Base-by-base conservation (phyloP, 2,888 invertebrate species). In the Acleris holmiana region DNA sequence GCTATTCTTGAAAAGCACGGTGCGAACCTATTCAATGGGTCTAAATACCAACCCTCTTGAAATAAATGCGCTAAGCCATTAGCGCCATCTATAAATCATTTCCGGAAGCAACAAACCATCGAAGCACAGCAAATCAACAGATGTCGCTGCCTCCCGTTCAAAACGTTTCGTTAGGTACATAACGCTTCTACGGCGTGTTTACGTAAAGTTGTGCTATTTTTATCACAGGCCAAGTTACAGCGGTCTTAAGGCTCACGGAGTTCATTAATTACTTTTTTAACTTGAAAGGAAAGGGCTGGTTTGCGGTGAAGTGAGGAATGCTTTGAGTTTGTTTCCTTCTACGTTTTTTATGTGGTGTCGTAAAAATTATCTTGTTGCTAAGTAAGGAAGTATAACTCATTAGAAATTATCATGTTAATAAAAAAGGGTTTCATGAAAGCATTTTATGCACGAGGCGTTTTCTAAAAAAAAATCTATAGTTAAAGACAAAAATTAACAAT, bases 261-360 rank as follows among this genome's bases (percentile, higher is more conserved):
- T 85, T 82, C 84, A 86, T 87, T 86, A 87, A 86, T 86, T 85
- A 85, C 79, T 82, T 86, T 82, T 85, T 85, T 80, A 79, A 79
- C 80, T 79, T 73, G 71, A 76, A 80, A 81, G 79, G 76, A 79
- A 76, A 77, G 77, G 76, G 76, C 75, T 75, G 74, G 57, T 70
- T 60, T 67, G 67, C 68, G 71, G 66, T 62, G 67, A 65, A 62
- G 67, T 66, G 70, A 68, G 61, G 65, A 66, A 66, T 61, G 62
- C 66, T 69, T 70, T 68, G 69, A 65, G 59, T 57, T 67, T 53
- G 53, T 64, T 59, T 64, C 64, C 53, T 59, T 59, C 58, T 48
- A 17, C 17, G 57, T 56, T 58, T 63, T 63, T 63, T 58, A 58
- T 58, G 55, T 49, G 61, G 55, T 47, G 48, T 54, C 58, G 58